Conservation (phyloP, 1,140 invertebrate genomes). For the Formica exsecta region DNA sequence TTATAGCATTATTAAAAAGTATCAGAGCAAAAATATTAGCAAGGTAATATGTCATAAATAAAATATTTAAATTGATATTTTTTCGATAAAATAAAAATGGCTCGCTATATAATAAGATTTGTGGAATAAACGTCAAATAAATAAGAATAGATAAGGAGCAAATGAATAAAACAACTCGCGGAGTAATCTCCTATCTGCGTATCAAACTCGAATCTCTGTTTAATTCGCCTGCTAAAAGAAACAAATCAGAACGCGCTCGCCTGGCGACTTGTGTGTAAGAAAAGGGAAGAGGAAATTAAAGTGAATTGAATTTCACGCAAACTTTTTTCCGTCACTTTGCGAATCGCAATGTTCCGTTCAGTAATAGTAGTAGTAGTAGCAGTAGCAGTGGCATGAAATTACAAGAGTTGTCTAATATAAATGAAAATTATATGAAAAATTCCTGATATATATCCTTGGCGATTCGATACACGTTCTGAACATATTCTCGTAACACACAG, state of each 20-base stretch:
- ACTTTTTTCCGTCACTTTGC: background rate
- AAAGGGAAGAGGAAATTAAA: background rate
- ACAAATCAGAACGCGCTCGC: background rate
- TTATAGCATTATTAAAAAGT: background rate
- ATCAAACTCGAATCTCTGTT: background rate
- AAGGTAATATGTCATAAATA: background rate
- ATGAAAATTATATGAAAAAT: background rate
- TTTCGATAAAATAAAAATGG: background rate
- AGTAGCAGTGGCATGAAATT: background rate
- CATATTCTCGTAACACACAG: background rate
- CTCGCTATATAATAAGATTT: background rate
- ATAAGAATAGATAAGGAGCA: background rate
- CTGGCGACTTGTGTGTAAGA: background rate
- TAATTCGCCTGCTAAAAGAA: background rate
- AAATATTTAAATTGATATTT: background rate
- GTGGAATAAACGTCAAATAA: background rate
- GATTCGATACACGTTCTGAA: background rate
- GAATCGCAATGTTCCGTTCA: background rate
- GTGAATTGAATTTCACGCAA: constrained; percentile 42
- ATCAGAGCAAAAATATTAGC: background rate
- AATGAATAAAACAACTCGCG: background rate
- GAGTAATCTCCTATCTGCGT: no score
- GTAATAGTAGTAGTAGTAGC: background rate
- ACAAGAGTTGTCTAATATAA: background rate
- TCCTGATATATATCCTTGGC: background rate